Base-by-base conservation (phyloP, 2,888 invertebrate genomes). In the Nemurella pictetii region DNA sequence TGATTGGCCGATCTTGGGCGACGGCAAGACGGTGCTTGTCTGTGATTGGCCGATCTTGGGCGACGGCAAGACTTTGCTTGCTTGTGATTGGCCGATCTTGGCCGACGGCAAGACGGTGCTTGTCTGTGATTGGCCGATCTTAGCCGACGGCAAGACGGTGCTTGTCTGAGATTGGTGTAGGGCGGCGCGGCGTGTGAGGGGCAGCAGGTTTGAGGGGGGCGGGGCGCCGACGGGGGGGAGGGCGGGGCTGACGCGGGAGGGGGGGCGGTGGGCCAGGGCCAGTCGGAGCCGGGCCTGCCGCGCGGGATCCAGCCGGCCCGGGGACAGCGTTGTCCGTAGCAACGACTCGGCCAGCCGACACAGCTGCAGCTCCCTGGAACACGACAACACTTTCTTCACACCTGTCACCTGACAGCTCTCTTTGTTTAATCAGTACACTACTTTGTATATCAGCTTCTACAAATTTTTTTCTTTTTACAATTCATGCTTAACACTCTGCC, bases 341-440 rank as follows among this genome's bases (percentile, higher is more conserved):
- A 89, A 81, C 55, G 87, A 87, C 36, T 88, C 88, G 75, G 88
- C 89, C 78, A 89, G 86, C 26, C 83, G 87, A 4, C 88, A 88
- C n/a, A 88, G 85, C n/a, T 88, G 87, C 29, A 87, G 85, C 78
- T 88, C 88, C 55, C 88, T 88, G 86, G n/a, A 86, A 86, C 28
- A 85, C 86, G 55, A 55, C 9, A 55, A 20, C 9, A n/a, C n/a
- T n/a, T n/a, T n/a, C n/a, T n/a, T n/a, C n/a, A n/a, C n/a, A n/a
- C n/a, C n/a, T n/a, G n/a, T n/a, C n/a, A n/a, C n/a, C n/a, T n/a
- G n/a, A n/a, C n/a, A n/a, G n/a, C n/a, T n/a, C n/a, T n/a, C n/a
- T n/a, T n/a, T n/a, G n/a, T n/a, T n/a, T n/a, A n/a, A n/a, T n/a
- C n/a, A n/a, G n/a, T n/a, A n/a, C n/a, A n/a, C n/a, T n/a, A n/a